A percentile compares a stretch with the other conserved stretches of the same genome.
Evolutionary conservation across 2,797 vertebrate genomes (phyloP).

Genomic region (Chloroceryle inda): DNA sequence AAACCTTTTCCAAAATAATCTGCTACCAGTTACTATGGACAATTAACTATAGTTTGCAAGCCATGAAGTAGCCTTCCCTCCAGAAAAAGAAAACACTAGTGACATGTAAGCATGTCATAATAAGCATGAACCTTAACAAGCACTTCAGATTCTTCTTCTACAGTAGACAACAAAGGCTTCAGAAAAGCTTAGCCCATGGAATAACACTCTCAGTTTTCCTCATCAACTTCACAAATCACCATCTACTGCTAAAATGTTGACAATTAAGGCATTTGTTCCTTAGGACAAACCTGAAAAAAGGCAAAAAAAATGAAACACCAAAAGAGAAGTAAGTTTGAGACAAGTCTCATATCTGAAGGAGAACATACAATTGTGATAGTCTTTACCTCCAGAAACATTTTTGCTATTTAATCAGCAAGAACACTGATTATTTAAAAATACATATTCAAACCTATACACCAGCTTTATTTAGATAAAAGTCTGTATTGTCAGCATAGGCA

Average conservation of each 20-base stretch:
- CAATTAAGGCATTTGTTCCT: neutral
- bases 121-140: slow-evolving; percentile 14
- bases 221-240: neutral
- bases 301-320: neutral
- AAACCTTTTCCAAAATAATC: neutral
- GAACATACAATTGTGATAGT: neutral
- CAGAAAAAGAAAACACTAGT: neutral
- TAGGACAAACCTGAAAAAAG: neutral
- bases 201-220: neutral
- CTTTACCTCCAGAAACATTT: neutral
- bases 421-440: slow-evolving; percentile 18
- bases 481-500: neutral
- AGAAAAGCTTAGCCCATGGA: neutral
- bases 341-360: neutral
- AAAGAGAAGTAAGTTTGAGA: neutral
- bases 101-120: no score
- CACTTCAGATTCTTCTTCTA: neutral
- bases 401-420: neutral
- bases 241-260: neutral
- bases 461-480: slow-evolving; percentile 9
- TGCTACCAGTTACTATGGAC: neutral
- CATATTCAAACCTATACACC: neutral
- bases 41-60: neutral
- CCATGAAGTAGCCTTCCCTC: neutral
- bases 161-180: neutral